These are phyloP conservation scores for Brachystomella parvula DNA, from an alignment of 1,140 invertebrate species.

Conservation along the genomic window DNA sequence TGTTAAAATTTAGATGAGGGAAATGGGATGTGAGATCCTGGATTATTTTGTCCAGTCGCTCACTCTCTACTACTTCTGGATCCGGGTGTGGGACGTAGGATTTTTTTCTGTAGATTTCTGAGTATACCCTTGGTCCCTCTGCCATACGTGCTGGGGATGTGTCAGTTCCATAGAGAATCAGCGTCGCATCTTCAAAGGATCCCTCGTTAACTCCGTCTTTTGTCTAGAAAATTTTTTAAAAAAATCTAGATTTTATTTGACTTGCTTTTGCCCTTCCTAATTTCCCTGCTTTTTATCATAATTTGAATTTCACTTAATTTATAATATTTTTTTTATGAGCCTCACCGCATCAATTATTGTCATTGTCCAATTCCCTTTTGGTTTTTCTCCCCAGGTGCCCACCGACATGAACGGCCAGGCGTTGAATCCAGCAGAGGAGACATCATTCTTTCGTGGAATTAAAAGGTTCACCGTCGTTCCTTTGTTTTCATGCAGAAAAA, in stretches of 20 bases:
- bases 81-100: neutral
- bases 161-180: slow-evolving; percentile 62
- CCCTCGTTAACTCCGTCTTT: slow-evolving; percentile 49
- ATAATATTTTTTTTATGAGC: slow-evolving; percentile 1
- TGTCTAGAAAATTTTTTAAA: slow-evolving; percentile 41
- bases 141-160: slow-evolving; percentile 54
- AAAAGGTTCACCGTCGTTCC: slow-evolving; percentile 64
- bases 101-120: slow-evolving; percentile 45
- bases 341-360: slow-evolving; percentile 54
- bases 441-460: slow-evolving; percentile 59
- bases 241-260: neutral
- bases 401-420: slow-evolving; percentile 86
- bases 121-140: slow-evolving; percentile 50
- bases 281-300: neutral
- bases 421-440: slow-evolving; percentile 60
- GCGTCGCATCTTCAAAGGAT: slow-evolving; percentile 47
- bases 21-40: neutral
- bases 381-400: slow-evolving; percentile 82
- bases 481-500: no score
- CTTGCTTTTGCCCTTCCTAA: neutral
- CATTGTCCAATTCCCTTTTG: slow-evolving; percentile 65
- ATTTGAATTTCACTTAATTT: no score
- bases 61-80: neutral
- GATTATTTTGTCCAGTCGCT: neutral
- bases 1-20: slow-evolving; percentile 4